phyloP scores from a whole-genome alignment of 1,140 invertebrate genomes.

The Drosophila truncata region DNA sequence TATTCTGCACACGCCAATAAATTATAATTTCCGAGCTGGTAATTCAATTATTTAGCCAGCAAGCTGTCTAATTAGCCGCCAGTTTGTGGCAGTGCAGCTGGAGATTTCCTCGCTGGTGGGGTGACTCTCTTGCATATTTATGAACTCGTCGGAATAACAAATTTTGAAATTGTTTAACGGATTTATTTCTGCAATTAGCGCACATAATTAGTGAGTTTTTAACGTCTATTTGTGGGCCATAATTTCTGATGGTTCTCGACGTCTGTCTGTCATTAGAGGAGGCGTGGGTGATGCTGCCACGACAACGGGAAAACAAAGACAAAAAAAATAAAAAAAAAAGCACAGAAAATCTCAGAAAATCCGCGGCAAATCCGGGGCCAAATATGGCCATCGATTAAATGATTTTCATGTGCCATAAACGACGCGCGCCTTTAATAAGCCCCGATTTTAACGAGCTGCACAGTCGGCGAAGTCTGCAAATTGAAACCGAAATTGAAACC shows the following conservation, averaged over 20 bases:
- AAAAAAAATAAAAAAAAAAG: neutral
- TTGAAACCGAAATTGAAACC: conserved; percentile 64
- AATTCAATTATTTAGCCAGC: conserved; percentile 27
- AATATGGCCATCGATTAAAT: conserved; percentile 81
- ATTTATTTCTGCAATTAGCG: conserved; percentile 77
- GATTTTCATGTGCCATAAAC: conserved; percentile 83
- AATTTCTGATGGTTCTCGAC: conserved; percentile 57
- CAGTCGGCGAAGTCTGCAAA: conserved; percentile 40
- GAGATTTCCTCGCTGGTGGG: conserved; percentile 4
- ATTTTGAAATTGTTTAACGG: conserved; percentile 71
- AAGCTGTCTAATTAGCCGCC: conserved; percentile 64
- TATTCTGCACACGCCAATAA: conserved; percentile 67
- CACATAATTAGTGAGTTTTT: conserved; percentile 65
- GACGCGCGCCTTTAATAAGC: conserved; percentile 81
- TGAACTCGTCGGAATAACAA: conserved; percentile 65
- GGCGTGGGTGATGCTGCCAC: conserved; percentile 43
- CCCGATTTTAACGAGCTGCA: conserved; percentile 75
- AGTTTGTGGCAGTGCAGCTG: conserved; percentile 43
- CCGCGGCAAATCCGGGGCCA: conserved; percentile 58
- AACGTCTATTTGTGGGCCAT: conserved; percentile 61
- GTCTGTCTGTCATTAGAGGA: conserved; percentile 56
- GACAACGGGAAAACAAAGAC: neutral
- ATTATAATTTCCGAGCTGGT: conserved; percentile 57
- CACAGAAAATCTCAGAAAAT: conserved; percentile 17
- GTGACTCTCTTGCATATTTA: conserved; percentile 64